Evolutionary conservation across 2,888 invertebrate genomes (phyloP).

Genomic region (Dynastes hyllus): DNA sequence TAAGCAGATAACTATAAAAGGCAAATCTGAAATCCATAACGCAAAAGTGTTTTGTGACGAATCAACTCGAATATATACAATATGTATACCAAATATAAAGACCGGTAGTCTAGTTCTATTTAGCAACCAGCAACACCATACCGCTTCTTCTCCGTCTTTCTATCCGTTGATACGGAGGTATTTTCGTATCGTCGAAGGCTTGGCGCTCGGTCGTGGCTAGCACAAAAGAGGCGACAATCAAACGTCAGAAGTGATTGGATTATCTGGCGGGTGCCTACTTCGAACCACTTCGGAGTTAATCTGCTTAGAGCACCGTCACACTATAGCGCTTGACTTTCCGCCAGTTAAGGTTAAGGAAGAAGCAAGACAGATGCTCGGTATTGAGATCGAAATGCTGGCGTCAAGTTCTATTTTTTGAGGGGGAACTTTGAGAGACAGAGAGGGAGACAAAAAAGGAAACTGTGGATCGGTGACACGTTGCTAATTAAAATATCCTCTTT

Average conservation of each 20-base stretch:
- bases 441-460: neutral
- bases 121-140: too few relatives aligned
- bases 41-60: too few relatives aligned
- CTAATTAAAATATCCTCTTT: slow-evolving; percentile 22
- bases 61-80: too few relatives aligned
- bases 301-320: slow-evolving; percentile 33
- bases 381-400: neutral
- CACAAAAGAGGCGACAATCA: slow-evolving; percentile 42
- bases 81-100: too few relatives aligned
- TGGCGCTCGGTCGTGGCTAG: neutral
- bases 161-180: neutral
- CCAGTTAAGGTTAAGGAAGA: neutral
- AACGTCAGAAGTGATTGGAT: slow-evolving; percentile 40
- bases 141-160: too few relatives aligned
- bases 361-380: neutral
- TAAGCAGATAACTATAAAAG: too few relatives aligned
- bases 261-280: slow-evolving; percentile 31
- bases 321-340: neutral
- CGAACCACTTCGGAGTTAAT: slow-evolving; percentile 35
- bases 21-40: too few relatives aligned
- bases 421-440: neutral
- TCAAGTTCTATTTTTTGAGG: neutral
- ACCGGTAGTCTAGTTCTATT: too few relatives aligned
- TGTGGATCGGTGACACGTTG: slow-evolving; percentile 10
- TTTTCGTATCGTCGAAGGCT: slow-evolving; percentile 19